These are phyloP conservation scores for Sebastes taczanowskii DNA, from an alignment of 2,797 vertebrate species.

Conservation along the genomic window DNA sequence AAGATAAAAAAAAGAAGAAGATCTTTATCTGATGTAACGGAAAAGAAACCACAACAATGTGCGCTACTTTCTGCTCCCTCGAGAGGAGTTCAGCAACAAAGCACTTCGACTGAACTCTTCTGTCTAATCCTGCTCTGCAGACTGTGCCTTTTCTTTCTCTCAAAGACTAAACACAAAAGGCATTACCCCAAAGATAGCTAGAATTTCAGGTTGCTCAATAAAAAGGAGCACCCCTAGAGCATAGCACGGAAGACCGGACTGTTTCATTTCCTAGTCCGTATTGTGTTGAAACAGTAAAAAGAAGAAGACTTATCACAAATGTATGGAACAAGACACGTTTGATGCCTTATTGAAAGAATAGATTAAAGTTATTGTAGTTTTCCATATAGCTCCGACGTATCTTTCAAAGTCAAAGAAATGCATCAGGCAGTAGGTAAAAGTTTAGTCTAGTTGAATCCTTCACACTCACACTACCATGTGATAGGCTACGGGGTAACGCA, in stretches of 20 bases:
- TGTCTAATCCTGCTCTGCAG: slow-evolving; percentile 61
- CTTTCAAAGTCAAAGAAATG: background rate
- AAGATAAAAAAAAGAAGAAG: background rate
- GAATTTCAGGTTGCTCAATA: slow-evolving; percentile 56
- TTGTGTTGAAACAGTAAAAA: background rate
- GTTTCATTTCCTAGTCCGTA: background rate
- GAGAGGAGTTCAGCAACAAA: slow-evolving; percentile 66
- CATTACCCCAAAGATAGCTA: slow-evolving; percentile 66
- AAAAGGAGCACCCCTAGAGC: slow-evolving; percentile 33
- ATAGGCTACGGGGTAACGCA: slow-evolving; percentile 16
- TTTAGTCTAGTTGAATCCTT: background rate
- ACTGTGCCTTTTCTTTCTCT: slow-evolving; percentile 60
- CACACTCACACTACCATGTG: background rate
- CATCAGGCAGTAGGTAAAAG: background rate
- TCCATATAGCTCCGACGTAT: background rate
- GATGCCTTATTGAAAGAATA: slow-evolving; percentile 13
- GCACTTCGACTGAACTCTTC: slow-evolving; percentile 64
- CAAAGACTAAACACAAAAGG: slow-evolving; percentile 62
- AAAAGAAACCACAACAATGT: slow-evolving; percentile 68
- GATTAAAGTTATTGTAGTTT: background rate
- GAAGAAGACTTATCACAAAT: background rate
- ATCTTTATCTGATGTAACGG: slow-evolving; percentile 69
- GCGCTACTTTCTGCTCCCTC: slow-evolving; percentile 57
- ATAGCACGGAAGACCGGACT: slow-evolving; percentile 7
- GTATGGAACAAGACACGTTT: slow-evolving; percentile 1